Conservation (phyloP, 2,888 invertebrate genomes). For the Octodonta nipae region DNA sequence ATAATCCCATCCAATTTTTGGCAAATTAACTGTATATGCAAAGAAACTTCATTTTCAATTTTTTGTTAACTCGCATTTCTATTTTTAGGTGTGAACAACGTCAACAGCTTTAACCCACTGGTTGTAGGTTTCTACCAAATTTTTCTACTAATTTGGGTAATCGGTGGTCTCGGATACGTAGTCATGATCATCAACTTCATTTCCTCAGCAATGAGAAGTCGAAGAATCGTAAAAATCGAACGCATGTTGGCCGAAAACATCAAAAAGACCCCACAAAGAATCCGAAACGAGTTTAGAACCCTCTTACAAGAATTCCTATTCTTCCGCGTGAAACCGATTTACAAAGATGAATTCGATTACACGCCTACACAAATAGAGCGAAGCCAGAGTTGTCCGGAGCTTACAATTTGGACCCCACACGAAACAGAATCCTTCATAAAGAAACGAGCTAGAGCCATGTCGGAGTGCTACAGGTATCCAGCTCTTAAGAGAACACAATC, state of each 20-base stretch:
- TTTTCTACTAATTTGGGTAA: constrained; percentile 76
- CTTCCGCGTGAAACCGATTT: constrained; percentile 62
- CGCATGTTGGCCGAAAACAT: constrained; percentile 64
- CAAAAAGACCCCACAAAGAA: constrained; percentile 64
- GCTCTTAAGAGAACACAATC: constrained; percentile 50
- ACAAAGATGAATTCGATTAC: constrained; percentile 45
- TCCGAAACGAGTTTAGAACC: constrained; percentile 39
- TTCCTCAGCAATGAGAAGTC: constrained; percentile 62
- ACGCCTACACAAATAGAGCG: constrained; percentile 36
- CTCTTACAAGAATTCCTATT: constrained; percentile 56
- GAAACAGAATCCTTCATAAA: constrained; percentile 32
- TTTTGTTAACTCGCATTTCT: constrained; percentile 4
- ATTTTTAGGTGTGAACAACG: constrained; percentile 24
- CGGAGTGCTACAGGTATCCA: constrained; percentile 44
- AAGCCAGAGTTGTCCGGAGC: constrained; percentile 58
- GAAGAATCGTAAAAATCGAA: constrained; percentile 58
- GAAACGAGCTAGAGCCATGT: constrained; percentile 44
- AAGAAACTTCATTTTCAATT: too few relatives aligned
- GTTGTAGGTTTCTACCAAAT: constrained; percentile 64
- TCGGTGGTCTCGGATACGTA: constrained; percentile 80
- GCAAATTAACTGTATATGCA: too few relatives aligned
- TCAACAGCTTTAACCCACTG: constrained; percentile 43
- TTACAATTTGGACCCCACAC: constrained; percentile 45
- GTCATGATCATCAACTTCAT: constrained; percentile 82
- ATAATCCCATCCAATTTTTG: too few relatives aligned